Evolutionary conservation across 1,140 invertebrate genomes (phyloP), one percentile per base, ranked within the genome.

Genomic region (Anoplophora glabripennis): DNA sequence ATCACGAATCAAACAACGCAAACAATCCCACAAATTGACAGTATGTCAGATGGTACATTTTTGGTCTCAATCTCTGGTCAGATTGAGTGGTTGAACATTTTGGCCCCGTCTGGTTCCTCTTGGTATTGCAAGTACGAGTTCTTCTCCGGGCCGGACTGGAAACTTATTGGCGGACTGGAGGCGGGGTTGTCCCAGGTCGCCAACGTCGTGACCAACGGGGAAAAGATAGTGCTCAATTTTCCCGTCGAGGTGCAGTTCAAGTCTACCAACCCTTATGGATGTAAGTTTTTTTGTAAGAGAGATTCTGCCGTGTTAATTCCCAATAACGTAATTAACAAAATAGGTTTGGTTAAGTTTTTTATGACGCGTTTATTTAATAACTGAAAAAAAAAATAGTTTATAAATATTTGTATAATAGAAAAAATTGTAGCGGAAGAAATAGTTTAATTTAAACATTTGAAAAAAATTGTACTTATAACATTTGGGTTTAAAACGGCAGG

Each of bases 111-210:
- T 2, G 70, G 71, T 9, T 64, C 53, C 15, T 53, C 64, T 18
- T 74, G 67, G 63, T 65, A 75, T 57, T 74, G 70, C 48, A 75
- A 74, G 65, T 75, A 74, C 49, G 74, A 75, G 61, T 73, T 74
- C 46, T 60, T 67, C 14, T 41, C 65, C 15, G 74, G 74, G 8
- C 56, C 68, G 14, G 74, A 75, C 55, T 75, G 74, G 74, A 67
- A 67, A 55, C 59, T 71, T 38, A 65, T 73, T 48, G 64, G 68
- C 10, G 74, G 74, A n/a, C 48, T 74, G 1, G 71, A 75, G 56
- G 64, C 63, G 7, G 73, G 70, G 7, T 28, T 75, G 2, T 69
- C 74, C 14, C 74, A 75, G 61, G 66, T 64, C 9, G 69, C 67
- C 11, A 71, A 72, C 51, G 65, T 72, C 9, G 63, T 69, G 9